Base-by-base conservation (phyloP, 2,888 invertebrate genomes). In the Rotaria socialis region DNA sequence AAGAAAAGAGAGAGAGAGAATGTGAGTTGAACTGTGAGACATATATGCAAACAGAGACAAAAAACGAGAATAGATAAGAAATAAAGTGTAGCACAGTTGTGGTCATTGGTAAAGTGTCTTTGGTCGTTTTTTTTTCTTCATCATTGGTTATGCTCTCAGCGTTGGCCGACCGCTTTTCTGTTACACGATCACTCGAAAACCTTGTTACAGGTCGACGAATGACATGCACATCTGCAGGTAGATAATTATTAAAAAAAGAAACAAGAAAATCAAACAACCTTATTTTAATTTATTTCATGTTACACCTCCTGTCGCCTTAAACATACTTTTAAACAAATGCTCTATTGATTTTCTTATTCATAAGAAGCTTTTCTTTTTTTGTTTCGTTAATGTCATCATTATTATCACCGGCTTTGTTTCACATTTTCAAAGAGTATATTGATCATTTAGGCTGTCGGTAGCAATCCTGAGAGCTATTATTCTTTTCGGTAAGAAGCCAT, bases 31-130 rank as follows among this genome's bases (percentile, higher is more conserved):
- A 67, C 67, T 67, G 67, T 67, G 16, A 67, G 67, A 67, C 67
- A 67, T 67, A 67, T 35, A 67, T 67, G 67, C 67, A 67, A 67
- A 67, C 67, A 67, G 35, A 35, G 67, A 67, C 67, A 67, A 6
- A 35, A 67, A 16, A 67, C 19, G 19, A 67, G 35, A 67, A 67
- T 67, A 67, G 67, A 67, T 67, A 67, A 67, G 67, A 67, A 67
- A 35, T 27, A 67, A 67, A 67, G 67, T 67, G 67, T 67, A 27
- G 67, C 35, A 67, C 16, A 67, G 67, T 67, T 41, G 67, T 67
- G 58, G 24, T 60, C 58, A 60, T 60, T 60, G n/a, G 58, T 60
- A 24, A 67, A 67, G 35, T 67, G 19, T 67, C 35, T 67, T 67
- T 67, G 16, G 27, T 67, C 14, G 35, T 27, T 27, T 67, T 35